A percentile compares a stretch with the other conserved stretches of the same genome.
Evolutionary conservation across 2,797 vertebrate species (phyloP).

Genomic region (Gymnothorax javanicus): DNA sequence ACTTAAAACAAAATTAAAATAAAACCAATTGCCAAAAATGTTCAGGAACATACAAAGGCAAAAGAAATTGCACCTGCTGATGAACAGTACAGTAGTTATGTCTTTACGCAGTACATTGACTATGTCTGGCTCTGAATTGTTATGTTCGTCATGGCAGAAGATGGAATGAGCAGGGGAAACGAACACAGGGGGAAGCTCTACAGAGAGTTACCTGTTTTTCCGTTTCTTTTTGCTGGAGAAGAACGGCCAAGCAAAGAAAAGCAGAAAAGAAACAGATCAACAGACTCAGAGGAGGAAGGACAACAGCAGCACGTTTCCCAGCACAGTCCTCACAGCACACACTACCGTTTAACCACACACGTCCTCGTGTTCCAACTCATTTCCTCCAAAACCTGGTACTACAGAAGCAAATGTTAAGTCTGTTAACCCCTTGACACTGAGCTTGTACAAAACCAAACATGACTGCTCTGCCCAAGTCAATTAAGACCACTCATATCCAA

Average conservation of each 20-base stretch:
- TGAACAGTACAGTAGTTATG: background rate
- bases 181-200: background rate
- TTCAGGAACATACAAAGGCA: background rate
- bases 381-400: background rate
- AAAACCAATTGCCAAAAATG: background rate
- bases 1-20: background rate
- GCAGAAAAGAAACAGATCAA: constrained; percentile 34
- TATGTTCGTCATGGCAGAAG: constrained; percentile 29
- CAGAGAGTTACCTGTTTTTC: constrained; percentile 69
- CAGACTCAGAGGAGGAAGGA: background rate
- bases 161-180: constrained; percentile 35
- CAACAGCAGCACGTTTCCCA: background rate
- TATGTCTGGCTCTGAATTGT: background rate
- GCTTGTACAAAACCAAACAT: too few species aligned
- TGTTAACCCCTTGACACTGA: background rate
- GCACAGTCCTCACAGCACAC: background rate
- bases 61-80: background rate
- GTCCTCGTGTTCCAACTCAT: background rate
- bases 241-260: constrained; percentile 13
- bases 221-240: constrained; percentile 72
- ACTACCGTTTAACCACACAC: background rate
- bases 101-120: background rate
- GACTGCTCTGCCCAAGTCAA: too few species aligned
- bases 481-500: too few species aligned
- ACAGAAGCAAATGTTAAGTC: background rate